Conservation (phyloP, 2,888 invertebrate genomes). For the Sarcophaga variegata region DNA sequence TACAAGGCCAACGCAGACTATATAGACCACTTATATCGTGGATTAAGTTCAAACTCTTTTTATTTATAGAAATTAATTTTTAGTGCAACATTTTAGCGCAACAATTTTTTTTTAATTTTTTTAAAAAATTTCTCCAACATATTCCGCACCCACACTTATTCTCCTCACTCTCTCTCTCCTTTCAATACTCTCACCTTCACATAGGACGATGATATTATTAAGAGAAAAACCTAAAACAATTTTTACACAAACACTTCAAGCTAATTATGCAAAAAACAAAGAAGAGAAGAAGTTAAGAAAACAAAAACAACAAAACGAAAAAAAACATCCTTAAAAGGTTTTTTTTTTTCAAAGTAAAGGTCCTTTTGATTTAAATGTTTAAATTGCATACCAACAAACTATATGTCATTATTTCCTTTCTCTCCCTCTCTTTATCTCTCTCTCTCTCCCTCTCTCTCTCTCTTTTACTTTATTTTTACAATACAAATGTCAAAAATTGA, state of each 20-base stretch:
- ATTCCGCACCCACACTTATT: neutral
- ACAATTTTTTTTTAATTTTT: no score
- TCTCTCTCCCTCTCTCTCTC: neutral
- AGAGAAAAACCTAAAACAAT: slow-evolving; percentile 10
- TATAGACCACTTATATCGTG: no score
- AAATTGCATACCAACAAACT: slow-evolving; percentile 39
- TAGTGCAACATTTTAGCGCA: no score
- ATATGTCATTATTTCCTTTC: slow-evolving; percentile 55
- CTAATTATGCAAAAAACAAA: slow-evolving; percentile 59
- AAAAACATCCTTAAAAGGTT: slow-evolving; percentile 36
- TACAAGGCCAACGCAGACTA: no score
- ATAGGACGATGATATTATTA: neutral
- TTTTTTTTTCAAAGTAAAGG: slow-evolving; percentile 1
- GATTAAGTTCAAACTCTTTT: no score
- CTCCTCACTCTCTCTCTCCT: neutral
- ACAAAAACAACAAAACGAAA: slow-evolving; percentile 21
- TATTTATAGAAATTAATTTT: no score
- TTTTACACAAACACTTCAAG: slow-evolving; percentile 47
- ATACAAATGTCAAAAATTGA: slow-evolving; percentile 62
- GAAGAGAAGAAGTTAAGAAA: neutral
- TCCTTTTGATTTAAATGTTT: slow-evolving; percentile 5
- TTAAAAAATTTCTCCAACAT: no score
- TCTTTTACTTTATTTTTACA: slow-evolving; percentile 45
- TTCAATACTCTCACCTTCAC: neutral
- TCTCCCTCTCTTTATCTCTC: neutral